phyloP scores from a whole-genome alignment of 2,888 invertebrate species.

The Phaonia tiefii region DNA sequence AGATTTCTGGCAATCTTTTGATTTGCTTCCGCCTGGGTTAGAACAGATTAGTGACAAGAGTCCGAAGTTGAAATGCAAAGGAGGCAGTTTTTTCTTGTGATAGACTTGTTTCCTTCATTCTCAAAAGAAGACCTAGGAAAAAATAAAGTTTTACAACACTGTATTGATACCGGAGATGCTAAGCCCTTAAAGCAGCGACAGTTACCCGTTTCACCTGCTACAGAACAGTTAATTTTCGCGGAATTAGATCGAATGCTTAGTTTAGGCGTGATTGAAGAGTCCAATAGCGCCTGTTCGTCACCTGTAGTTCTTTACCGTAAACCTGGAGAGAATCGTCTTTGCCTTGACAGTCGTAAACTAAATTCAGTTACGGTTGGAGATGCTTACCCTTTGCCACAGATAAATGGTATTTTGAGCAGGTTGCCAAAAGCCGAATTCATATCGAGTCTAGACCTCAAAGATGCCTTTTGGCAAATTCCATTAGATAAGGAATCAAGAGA shows the following conservation, averaged over 20 bases:
- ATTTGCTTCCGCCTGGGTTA: not conserved
- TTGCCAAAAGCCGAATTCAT: constrained; percentile 41
- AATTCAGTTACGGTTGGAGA: constrained; percentile 70
- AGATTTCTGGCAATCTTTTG: constrained; percentile 1
- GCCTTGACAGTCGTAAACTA: constrained; percentile 72
- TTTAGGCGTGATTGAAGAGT: constrained; percentile 72
- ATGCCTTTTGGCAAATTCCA: constrained; percentile 10
- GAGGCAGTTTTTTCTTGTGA: not conserved
- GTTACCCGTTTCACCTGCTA: constrained; percentile 57
- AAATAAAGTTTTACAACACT: constrained; percentile 56
- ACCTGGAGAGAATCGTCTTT: constrained; percentile 69
- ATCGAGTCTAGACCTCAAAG: constrained; percentile 12
- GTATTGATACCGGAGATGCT: constrained; percentile 59
- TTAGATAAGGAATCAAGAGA: too few species aligned
- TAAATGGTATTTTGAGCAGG: constrained; percentile 59
- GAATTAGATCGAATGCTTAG: constrained; percentile 74
- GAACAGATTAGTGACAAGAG: not conserved
- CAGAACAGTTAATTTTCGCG: constrained; percentile 54
- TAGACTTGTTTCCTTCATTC: constrained; percentile 57
- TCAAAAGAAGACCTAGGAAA: constrained; percentile 53
- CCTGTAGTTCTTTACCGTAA: constrained; percentile 72
- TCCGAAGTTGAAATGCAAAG: not conserved
- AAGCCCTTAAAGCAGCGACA: constrained; percentile 65
- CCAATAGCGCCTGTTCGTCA: constrained; percentile 72
- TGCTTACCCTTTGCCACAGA: constrained; percentile 63